phyloP scores from a whole-genome alignment of 2,888 invertebrate genomes.

The Saturnia japonica region DNA sequence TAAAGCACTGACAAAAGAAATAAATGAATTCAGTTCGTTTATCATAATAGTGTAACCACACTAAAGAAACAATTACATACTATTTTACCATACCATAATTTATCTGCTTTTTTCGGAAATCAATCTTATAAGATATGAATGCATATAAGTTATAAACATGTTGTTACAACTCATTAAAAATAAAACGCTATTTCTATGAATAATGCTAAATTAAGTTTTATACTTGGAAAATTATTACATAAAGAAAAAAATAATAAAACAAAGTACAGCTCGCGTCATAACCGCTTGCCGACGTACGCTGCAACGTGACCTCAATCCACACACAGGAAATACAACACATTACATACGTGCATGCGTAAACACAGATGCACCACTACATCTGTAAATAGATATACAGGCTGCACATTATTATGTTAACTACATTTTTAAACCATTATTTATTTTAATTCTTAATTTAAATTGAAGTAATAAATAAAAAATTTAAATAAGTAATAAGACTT shows the following conservation, averaged over 20 bases:
- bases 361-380: conserved; percentile 51
- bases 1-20: neutral
- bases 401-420: conserved; percentile 38
- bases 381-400: conserved; percentile 51
- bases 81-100: neutral
- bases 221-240: conserved; percentile 18
- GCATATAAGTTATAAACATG: neutral
- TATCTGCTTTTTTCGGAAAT: neutral
- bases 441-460: conserved; percentile 35
- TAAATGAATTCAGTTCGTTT: neutral
- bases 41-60: neutral
- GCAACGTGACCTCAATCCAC: conserved; percentile 75
- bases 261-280: conserved; percentile 23
- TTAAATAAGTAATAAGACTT: neutral
- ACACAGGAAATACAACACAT: conserved; percentile 45
- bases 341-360: conserved; percentile 41
- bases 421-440: conserved; percentile 37
- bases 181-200: neutral
- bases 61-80: neutral
- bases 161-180: neutral
- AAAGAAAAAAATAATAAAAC: neutral
- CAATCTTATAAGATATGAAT: neutral
- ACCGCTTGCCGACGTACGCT: conserved; percentile 51
- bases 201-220: conserved; percentile 6
- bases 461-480: too few species aligned